Percentiles rank a stretch among this genome's conserved stretches.
These are phyloP conservation scores for Upupa epops DNA, from an alignment of 2,113 vertebrate species.

Conservation along the genomic window DNA sequence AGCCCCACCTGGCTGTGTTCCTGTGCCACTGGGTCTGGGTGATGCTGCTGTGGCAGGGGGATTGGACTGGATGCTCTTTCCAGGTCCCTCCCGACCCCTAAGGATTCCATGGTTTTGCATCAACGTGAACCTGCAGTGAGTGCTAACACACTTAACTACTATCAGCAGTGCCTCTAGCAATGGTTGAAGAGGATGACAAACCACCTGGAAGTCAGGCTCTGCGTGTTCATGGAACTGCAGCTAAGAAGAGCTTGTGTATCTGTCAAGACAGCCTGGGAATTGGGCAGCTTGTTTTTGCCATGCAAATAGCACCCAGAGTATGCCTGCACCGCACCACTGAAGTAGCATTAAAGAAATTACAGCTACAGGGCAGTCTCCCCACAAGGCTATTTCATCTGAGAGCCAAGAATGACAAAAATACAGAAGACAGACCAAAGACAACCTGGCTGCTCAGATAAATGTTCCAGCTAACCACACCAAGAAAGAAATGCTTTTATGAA, in stretches of 20 bases:
- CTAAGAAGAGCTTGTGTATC: background rate
- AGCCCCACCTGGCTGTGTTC: no score
- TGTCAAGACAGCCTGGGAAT: slow-evolving; percentile 12
- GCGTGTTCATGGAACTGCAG: background rate
- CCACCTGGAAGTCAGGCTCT: background rate
- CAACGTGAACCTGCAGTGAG: background rate
- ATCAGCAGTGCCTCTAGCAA: background rate
- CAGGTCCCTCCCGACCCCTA: no score
- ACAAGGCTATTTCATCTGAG: slow-evolving; percentile 28
- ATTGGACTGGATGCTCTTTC: no score
- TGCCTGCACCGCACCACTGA: background rate
- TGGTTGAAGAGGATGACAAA: background rate
- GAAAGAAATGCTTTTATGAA: slow-evolving; percentile 42
- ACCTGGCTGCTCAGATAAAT: slow-evolving; percentile 17
- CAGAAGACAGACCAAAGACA: slow-evolving; percentile 21
- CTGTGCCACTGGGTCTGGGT: no score
- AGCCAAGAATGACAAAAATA: slow-evolving; percentile 36
- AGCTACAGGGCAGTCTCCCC: slow-evolving; percentile 15
- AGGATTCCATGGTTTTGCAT: no score
- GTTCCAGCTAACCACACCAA: slow-evolving; percentile 29
- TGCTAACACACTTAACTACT: background rate
- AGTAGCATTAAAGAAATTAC: slow-evolving; percentile 35
- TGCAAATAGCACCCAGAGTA: background rate
- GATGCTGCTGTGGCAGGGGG: no score
- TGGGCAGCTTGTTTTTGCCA: background rate